Evolutionary conservation across 2,797 vertebrate genomes (phyloP), one percentile per base, ranked within the genome.

Genomic region (Eulemur coronatus): DNA sequence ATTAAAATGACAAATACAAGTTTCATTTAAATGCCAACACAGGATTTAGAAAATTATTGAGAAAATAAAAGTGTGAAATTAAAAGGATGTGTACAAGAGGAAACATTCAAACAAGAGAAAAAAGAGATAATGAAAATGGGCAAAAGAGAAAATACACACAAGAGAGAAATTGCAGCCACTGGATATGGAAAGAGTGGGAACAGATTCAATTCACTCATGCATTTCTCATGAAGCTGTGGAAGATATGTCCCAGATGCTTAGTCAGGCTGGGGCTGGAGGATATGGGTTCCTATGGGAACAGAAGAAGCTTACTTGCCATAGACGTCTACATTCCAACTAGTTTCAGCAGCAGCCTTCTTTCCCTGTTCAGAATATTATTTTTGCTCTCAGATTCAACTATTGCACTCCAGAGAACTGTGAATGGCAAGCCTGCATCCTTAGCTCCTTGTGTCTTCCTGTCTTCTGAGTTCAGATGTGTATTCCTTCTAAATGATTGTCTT

Each of bases 401-500:
- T 93, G 4, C 22, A 96, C 95, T 92, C 41, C 4, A 82, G 84
- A 57, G 15, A 52, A 43, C 95, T 97, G 75, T 96, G 26, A 91
- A 76, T 57, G 86, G n/a, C 80, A 81, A 76, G 15, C 7, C 20
- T 86, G 4, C 26, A 91, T 76, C 85, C 12, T 48, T 33, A 93
- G 41, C 61, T 57, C 57, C 84, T 1, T 82, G 2, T 87, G 79
- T 96, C 6, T 93, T 96, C 43, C 84, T 86, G 28, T 79, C 69
- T 84, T 93, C 73, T 89, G 18, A 55, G 41, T 95, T 88, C 89
- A 72, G 28, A 96, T 48, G 89, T 81, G 7, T 80, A 72, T 97
- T 96, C 52, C 84, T 97, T 78, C 57, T 78, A 93, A 89, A 69
- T 95, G 91, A 95, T 67, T 76, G 1, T n/a, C 86, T 96, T 87